Conservation (phyloP, 2,888 invertebrate genomes). For the Rhogogaster chlorosoma region DNA sequence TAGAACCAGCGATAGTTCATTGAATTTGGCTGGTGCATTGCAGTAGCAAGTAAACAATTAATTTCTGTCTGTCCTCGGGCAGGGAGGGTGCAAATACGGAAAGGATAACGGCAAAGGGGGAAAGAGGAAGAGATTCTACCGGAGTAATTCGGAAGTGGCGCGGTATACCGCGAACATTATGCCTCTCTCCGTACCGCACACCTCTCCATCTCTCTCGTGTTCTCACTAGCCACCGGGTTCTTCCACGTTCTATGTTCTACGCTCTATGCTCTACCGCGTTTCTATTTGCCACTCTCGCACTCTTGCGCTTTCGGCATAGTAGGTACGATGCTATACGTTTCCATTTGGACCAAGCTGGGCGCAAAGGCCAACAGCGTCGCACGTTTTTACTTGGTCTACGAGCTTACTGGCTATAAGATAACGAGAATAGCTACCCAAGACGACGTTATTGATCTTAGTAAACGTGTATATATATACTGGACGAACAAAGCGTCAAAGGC, state of each 20-base stretch:
- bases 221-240: background rate
- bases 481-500: background rate
- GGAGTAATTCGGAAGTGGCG: constrained; percentile 74
- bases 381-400: constrained; percentile 31
- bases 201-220: constrained; percentile 42
- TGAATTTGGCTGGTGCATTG: constrained; percentile 60
- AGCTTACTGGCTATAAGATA: background rate
- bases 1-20: constrained; percentile 66
- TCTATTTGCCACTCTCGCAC: constrained; percentile 50
- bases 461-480: background rate
- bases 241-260: constrained; percentile 19
- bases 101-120: constrained; percentile 54
- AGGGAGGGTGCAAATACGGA: constrained; percentile 70
- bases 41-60: constrained; percentile 72
- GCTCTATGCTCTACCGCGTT: constrained; percentile 51
- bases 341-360: constrained; percentile 33
- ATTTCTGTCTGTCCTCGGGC: constrained; percentile 70
- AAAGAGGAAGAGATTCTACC: constrained; percentile 66
- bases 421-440: constrained; percentile 45
- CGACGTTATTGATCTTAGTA: constrained; percentile 32
- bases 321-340: constrained; percentile 33
- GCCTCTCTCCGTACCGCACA: constrained; percentile 65
- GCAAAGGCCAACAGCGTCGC: constrained; percentile 32
- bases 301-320: constrained; percentile 23
- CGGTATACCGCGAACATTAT: constrained; percentile 74